Base-by-base conservation (phyloP, 2,113 vertebrate genomes). In the Scytalopus superciliaris region DNA sequence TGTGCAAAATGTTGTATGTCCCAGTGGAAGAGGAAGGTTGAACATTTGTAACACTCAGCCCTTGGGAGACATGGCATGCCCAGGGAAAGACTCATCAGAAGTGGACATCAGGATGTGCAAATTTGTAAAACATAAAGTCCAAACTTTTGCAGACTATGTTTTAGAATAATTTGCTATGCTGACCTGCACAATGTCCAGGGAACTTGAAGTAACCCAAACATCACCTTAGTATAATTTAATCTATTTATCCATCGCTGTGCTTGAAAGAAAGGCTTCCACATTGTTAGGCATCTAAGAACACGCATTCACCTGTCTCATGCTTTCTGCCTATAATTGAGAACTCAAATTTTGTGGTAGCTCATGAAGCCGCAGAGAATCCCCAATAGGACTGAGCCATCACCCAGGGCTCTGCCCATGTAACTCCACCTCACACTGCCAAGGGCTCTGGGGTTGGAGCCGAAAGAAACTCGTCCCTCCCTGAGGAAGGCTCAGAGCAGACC, bases 381-480 rank as follows among this genome's bases (percentile, higher is more conserved):
- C 40, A 44, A 19, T 0, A 5, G 55, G 74, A 55, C 42, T 6
- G 24, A 87, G 44, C 14, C 35, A 55, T 74, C 35, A 84, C 68
- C 72, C 72, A 19, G 11, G 2, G 15, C 1, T 1, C 39, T 81
- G 53, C 77, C 64, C 30, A 8, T 0, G 1, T 7, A 72, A 44
- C 57, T 40, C 30, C 44, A 19, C 30, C 2, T 0, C 2, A 0
- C 8, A 33, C 35, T 76, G 64, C 67, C 56, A 40, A 56, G 31
- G 19, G 28, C 52, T 40, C 56, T 59, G 50, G n/a, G 37, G 21
- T 10, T 2, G 5, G 74, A 84, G 75, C 59, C 56, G 52, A 21
- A 56, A 35, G 30, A 21, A 73, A 23, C n/a, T 19, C 1, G 0
- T 40, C 64, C 52, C 0, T 0, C 76, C 67, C 27, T 39, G 66